Base-by-base conservation (phyloP, 35 echinoderm and acorn worm species). In the Chiridota heheva region DNA sequence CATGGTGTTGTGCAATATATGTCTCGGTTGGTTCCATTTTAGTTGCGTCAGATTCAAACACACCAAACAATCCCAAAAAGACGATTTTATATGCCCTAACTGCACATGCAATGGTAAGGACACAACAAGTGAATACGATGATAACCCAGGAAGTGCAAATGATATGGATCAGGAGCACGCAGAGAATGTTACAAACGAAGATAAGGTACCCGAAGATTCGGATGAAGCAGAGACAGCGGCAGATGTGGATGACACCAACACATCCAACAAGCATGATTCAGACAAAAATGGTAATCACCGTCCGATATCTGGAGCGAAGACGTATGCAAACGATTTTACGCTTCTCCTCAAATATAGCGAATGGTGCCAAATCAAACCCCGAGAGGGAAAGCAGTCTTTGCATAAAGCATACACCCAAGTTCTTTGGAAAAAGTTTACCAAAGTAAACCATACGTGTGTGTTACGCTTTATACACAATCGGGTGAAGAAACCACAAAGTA, bases 21-120 rank as follows among this genome's bases (percentile, higher is more conserved):
- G 53, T 12, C 53, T 40, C 33, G 42, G n/a, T n/a, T 76, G 42
- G 38, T 76, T 25, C 44, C 72, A 76, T 76, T 76, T 76, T 32
- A 3, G 53, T 12, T 76, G 72, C 33, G 42, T 57, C 0, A 27
- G 28, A 7, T 76, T 44, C 29, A 15, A 3, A 30, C 40, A 51
- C 26, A 22, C 16, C 35, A 2, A 40, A 1, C 38, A 44, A 76
- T 51, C 44, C 1, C 0, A 17, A 51, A 7, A 0, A 7, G 31
- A 46, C n/a, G 15, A 3, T 3, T 29, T 16, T 45, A 28, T 13
- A 0, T 76, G 6, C 35, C 17, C 24, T 4, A 7, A 33, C 8
- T 28, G 29, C 3, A 1, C 40, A 46, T 0, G 44, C 4, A 28
- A n/a, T n/a, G 15, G 22, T 2, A 55, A 4, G 45, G 72, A 76